Evolutionary conservation across 1,140 invertebrate species (phyloP), one percentile per base, ranked within the genome.

Genomic region (Zaprionus lachaisei): DNA sequence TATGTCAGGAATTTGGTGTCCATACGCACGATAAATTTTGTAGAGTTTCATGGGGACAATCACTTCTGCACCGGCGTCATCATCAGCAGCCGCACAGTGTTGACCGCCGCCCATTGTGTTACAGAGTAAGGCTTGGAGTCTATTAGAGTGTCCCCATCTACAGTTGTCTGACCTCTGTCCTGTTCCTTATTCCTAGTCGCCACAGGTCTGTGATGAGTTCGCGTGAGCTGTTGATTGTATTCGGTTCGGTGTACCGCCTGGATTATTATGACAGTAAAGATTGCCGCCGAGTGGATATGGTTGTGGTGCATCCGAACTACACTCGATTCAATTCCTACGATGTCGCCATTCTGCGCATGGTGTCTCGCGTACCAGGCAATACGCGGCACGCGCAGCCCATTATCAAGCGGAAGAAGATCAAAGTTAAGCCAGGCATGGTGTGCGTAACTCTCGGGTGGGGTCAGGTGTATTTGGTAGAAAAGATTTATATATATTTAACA

Each of bases 1-100:
- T 66, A 38, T 38, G 54, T 47, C 1, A 63, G 73, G 2, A 85
- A 75, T 41, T 12, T 87, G 22, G 83, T 87, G 5, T 87, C 83
- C 1, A 80, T 87, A 20, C 61, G 83, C 14, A 87, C 83, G 4
- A 7, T 72, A 0, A 24, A 72, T 2, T 80, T 57, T 9, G 49
- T 89, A 0, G 3, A 56, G 12, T 71, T n/a, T 3, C 17, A 12
- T 1, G 83, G 83, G 0, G 83, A 87, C 31, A 87, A 87, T 47
- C 83, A 87, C 34, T 87, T 89, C 7, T 87, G 83, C 47, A 74
- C 77, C 4, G 83, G 83, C 2, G 24, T 89, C n/a, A 61, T 87
- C 5, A 41, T 87, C 4, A 83, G 70, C 57, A 83, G 84, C 38
- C 67, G 61, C 14, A 63, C 57, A 0, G 62, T 87, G 2, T n/a